These are phyloP conservation scores for Muscicapa adusta DNA, from an alignment of 2,113 vertebrate species.

Conservation along the genomic window DNA sequence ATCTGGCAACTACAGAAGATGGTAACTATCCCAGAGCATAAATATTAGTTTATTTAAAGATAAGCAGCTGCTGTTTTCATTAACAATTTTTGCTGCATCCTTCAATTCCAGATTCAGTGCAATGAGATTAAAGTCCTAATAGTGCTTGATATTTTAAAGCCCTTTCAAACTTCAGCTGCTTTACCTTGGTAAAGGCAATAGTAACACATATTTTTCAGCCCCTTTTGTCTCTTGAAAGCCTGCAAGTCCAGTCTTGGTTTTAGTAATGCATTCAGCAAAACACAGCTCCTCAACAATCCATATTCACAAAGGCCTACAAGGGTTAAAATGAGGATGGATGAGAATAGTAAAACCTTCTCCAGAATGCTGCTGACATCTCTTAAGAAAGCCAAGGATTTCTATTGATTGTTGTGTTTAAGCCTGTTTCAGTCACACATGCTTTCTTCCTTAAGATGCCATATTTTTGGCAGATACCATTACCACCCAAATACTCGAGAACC, in stretches of 20 bases:
- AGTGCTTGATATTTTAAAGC: background rate
- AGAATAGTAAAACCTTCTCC: conserved; percentile 6
- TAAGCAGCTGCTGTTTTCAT: background rate
- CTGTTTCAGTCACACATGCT: background rate
- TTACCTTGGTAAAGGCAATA: background rate
- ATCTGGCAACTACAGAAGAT: background rate
- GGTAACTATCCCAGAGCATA: background rate
- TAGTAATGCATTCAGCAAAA: background rate
- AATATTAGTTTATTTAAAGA: background rate
- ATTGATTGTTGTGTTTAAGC: background rate
- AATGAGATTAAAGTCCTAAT: background rate
- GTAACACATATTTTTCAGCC: background rate
- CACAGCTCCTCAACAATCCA: background rate
- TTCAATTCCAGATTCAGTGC: background rate
- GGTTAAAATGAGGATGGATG: background rate
- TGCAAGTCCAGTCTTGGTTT: background rate
- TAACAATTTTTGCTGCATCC: background rate
- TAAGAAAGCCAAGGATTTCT: conserved; percentile 20
- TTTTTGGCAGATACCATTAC: background rate
- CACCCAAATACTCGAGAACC: background rate
- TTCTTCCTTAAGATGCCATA: background rate
- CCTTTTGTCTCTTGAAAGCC: background rate
- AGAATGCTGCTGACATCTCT: background rate
- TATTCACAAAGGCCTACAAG: background rate
- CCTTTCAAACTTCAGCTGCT: background rate